Percentiles rank a stretch among this genome's conserved stretches.
Evolutionary conservation across 1,140 invertebrate genomes (phyloP).

Genomic region (Chironomus striatipennis): DNA sequence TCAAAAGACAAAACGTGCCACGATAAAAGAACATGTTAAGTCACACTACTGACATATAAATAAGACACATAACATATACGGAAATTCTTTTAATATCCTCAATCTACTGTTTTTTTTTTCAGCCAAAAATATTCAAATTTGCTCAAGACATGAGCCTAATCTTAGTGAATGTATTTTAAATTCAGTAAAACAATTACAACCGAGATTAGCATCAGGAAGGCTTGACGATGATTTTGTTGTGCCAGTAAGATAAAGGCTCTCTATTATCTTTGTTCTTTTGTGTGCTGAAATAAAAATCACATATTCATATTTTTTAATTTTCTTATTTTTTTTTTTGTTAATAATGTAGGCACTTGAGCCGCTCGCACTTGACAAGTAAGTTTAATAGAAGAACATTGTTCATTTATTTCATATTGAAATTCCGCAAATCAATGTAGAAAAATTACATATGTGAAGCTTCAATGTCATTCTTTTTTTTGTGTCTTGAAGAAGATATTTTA

Average conservation of each 20-base stretch:
- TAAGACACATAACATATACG: neutral
- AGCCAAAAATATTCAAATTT: conserved; percentile 43
- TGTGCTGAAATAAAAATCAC: neutral
- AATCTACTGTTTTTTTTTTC: neutral
- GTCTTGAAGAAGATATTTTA: neutral
- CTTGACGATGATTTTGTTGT: conserved; percentile 36
- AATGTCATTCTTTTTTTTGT: conserved; percentile 1
- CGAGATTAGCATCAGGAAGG: conserved; percentile 43
- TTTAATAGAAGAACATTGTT: neutral
- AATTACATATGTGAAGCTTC: neutral
- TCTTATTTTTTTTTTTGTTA: neutral
- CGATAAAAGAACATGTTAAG: no score
- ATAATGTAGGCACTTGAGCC: conserved; percentile 33
- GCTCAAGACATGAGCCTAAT: conserved; percentile 41
- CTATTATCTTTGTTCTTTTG: no score
- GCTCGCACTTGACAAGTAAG: conserved; percentile 32
- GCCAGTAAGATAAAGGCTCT: conserved; percentile 26
- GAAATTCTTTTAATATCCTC: conserved; percentile 4
- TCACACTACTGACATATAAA: no score
- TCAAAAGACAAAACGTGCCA: no score
- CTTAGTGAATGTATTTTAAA: conserved; percentile 42
- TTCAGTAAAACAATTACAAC: conserved; percentile 43
- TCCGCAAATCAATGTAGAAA: neutral
- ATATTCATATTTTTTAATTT: neutral
- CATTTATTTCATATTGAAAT: neutral